These are phyloP conservation scores for Sylvicola fuscatus DNA, from an alignment of 2,888 invertebrate genomes.

Conservation along the genomic window DNA sequence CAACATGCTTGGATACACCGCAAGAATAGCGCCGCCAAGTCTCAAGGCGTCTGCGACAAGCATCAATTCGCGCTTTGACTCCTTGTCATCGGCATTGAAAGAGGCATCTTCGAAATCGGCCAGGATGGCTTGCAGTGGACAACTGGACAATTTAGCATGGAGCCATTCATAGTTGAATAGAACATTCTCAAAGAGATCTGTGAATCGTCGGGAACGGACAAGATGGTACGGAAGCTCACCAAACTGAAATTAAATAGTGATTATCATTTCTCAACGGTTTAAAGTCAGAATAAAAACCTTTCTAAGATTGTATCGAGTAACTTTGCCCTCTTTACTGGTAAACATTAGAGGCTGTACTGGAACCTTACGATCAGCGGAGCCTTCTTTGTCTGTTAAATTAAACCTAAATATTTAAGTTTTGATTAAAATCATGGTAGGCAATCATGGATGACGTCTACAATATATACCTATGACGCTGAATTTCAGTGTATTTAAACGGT, in stretches of 20 bases:
- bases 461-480: slow-evolving; percentile 59
- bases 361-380: slow-evolving; percentile 81
- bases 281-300: slow-evolving; percentile 39
- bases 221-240: slow-evolving; percentile 92
- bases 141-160: slow-evolving; percentile 86
- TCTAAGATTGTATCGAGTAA: slow-evolving; percentile 77
- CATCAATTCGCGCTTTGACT: slow-evolving; percentile 53
- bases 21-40: slow-evolving; percentile 83
- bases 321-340: slow-evolving; percentile 71
- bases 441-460: slow-evolving; percentile 11
- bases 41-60: slow-evolving; percentile 84
- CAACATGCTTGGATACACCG: slow-evolving; percentile 84
- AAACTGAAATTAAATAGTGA: slow-evolving; percentile 33
- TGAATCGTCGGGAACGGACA: slow-evolving; percentile 73
- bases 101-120: slow-evolving; percentile 59
- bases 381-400: slow-evolving; percentile 70
- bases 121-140: slow-evolving; percentile 76
- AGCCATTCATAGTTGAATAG: slow-evolving; percentile 96
- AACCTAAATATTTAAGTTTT: slow-evolving; percentile 25
- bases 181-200: slow-evolving; percentile 77
- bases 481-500: slow-evolving; percentile 92
- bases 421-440: too few species aligned
- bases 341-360: slow-evolving; percentile 87
- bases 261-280: not conserved
- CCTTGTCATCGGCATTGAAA: slow-evolving; percentile 46